Evolutionary conservation across 2,113 vertebrate species (phyloP), one percentile per base, ranked within the genome.

Genomic region (Dromaius novaehollandiae): DNA sequence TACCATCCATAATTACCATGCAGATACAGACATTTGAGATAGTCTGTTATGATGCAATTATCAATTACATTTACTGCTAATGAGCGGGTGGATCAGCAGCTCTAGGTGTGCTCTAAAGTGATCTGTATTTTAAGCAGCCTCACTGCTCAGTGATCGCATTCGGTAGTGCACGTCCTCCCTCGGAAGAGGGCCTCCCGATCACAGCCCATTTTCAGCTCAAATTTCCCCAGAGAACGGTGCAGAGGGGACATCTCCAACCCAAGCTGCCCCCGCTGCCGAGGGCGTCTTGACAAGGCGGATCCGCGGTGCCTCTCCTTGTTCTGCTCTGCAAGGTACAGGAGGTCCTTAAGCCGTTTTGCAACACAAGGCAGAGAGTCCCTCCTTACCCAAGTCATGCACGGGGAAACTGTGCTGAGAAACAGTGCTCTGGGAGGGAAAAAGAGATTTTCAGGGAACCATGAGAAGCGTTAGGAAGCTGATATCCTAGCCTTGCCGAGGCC

Each of bases 11-110:
- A 82, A 87, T 92, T 75, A 88, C 30, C 81, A 93, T 48, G 9
- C 0, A 4, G 73, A 82, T 42, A 71, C 0, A 58, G 71, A 42
- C 56, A 91, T 46, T 82, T 38, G 86, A 69, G 96, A 64, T 36
- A 79, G 42, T 5, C 25, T 55, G 55, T 79, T 92, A 91, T 94
- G 93, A 96, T 76, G 86, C 73, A 95, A 94, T 92, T 90, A 93
- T 9, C 63, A 76, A 55, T 66, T 66, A 24, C 64, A 76, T 66
- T 93, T 36, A 13, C 20, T 55, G 44, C 89, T 89, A 96, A 96
- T 94, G 58, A 95, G 95, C 14, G 0, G 82, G 80, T 68, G 82
- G 89, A 86, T 78, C 70, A 32, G 88, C 80, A 91, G 76, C 82
- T 90, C 50, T 58, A 78, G 42, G 42, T 70, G 85, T 88, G 82